Conservation (phyloP, 2,797 vertebrate genomes). For the Characodon lateralis region DNA sequence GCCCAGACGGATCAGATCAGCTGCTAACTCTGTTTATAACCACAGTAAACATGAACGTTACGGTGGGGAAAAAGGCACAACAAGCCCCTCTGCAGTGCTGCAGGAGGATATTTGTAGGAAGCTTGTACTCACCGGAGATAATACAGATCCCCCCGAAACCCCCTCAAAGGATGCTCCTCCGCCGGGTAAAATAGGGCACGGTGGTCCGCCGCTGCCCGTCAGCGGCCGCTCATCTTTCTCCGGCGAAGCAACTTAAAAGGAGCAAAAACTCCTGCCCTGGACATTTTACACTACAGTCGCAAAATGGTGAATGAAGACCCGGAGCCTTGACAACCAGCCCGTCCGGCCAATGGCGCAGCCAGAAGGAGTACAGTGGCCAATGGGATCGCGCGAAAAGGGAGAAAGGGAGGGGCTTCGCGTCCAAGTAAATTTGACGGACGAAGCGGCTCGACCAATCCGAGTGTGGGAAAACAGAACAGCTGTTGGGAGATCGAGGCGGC, state of each 20-base stretch:
- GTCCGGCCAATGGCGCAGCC: conserved; percentile 81
- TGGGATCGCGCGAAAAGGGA: conserved; percentile 26
- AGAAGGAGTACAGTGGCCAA: conserved; percentile 85
- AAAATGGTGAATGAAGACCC: conserved; percentile 98
- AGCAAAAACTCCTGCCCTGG: conserved; percentile 79
- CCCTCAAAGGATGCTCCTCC: conserved; percentile 31
- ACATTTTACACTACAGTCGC: conserved; percentile 93
- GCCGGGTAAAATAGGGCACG: conserved; percentile 61
- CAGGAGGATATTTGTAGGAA: conserved; percentile 71
- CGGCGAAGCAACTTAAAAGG: conserved; percentile 77
- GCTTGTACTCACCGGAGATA: conserved; percentile 75
- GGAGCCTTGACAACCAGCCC: conserved; percentile 90
- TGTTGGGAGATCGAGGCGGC: conserved; percentile 76
- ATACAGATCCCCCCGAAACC: conserved; percentile 28
- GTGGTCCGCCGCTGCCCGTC: conserved; percentile 60
- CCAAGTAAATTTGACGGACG: conserved; percentile 72
- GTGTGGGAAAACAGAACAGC: conserved; percentile 82
- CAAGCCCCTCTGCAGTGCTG: conserved; percentile 78
- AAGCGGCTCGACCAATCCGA: conserved; percentile 64
- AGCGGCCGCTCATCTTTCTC: conserved; percentile 70
- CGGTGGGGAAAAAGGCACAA: conserved; percentile 57
- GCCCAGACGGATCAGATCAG: conserved; percentile 18
- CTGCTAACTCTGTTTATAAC: conserved; percentile 48
- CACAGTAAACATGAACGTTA: conserved; percentile 57
- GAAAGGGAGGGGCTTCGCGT: conserved; percentile 68